A percentile compares a stretch with the other conserved stretches of the same genome.
phyloP scores from a whole-genome alignment of 2,888 invertebrate genomes.

The Philaethria dido region DNA sequence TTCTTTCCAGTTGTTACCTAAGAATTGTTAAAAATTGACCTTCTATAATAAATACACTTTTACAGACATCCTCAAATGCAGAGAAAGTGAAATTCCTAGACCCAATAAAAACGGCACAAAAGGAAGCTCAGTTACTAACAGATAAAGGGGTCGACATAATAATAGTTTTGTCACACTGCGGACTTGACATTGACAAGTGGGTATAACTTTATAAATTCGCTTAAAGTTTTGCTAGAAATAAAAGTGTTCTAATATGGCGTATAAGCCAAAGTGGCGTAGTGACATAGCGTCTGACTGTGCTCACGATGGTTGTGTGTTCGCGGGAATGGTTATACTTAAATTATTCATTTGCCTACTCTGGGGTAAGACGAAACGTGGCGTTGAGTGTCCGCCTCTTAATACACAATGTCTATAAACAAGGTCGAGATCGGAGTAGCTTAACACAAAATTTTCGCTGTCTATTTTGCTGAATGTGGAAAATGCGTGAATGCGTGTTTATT shows the following conservation, averaged over 20 bases:
- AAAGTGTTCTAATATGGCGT: neutral
- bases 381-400: no score
- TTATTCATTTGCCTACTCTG: no score
- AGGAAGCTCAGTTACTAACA: constrained; percentile 85
- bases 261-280: neutral
- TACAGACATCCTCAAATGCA: constrained; percentile 84
- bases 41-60: neutral
- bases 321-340: no score
- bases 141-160: constrained; percentile 89
- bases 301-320: no score
- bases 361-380: no score
- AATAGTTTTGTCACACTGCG: constrained; percentile 92
- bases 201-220: constrained; percentile 43
- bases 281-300: no score
- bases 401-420: no score
- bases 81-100: constrained; percentile 86
- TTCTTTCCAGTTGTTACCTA: neutral
- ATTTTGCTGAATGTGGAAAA: no score
- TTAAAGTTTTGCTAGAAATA: constrained; percentile 6
- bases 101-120: constrained; percentile 85
- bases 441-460: no score
- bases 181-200: constrained; percentile 86
- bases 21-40: neutral
- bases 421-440: no score
- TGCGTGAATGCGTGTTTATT: no score